Base-by-base conservation (phyloP, 35 echinoderm and acorn worm genomes). In the Chiridota heheva region DNA sequence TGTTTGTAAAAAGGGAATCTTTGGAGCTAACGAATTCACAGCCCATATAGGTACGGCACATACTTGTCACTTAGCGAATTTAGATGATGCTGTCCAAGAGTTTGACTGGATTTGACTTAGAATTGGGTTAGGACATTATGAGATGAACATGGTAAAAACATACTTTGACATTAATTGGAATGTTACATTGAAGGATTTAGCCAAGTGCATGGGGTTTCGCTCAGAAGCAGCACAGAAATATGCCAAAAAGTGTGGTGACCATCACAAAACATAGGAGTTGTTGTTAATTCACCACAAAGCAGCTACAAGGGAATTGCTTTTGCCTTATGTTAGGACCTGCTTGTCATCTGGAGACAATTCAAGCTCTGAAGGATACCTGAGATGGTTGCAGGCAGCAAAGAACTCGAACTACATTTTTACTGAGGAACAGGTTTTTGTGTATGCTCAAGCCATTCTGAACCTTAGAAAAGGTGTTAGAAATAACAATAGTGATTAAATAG, bases 191-290 rank as follows among this genome's bases (percentile, higher is more conserved):
- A 80, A 80, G 29, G 51, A 80, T 10, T 12, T 84, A 5, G 81
- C 81, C 40, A 24, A 56, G 10, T 43, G 26, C 24, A 71, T 84
- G 81, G 65, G 42, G 7, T 84, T 84, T 58, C 33, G 34, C 40
- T 84, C 81, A 32, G 40, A 41, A 26, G 24, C 3, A 4, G 79
- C 79, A 1, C 79, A 82, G 36, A 22, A 40, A 20, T 82, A 67
- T 32, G 79, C 79, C n/a, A 82, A 67, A 63, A 18, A 3, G 8
- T 5, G 60, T 20, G 44, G 6, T 29, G 79, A 67, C 40, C 60
- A 82, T 28, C 79, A 82, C 42, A 82, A 67, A 36, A 4, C 79
- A 31, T 82, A 63, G 59, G 58, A 82, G 62, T 22, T 82, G 40
- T 26, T 82, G 4, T 22, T 42, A 5, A 42, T 82, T 4, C 20